Base-by-base conservation (phyloP, 92 coral and sea anemone genomes). In the Zoanthus sansibaricus region DNA sequence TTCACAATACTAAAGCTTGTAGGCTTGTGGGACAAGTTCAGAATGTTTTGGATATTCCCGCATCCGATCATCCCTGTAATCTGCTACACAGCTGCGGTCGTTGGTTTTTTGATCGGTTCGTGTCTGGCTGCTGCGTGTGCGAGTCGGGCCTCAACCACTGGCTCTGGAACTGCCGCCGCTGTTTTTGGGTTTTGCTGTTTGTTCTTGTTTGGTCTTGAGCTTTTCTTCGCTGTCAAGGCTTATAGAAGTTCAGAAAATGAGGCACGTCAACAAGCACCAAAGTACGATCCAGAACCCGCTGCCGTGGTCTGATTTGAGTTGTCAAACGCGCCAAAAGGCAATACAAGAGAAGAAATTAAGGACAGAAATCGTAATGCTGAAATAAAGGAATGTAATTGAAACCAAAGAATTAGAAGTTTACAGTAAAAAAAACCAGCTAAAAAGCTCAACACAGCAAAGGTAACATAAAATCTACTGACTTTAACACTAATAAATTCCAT, bases 1-100 rank as follows among this genome's bases (percentile, higher is more conserved):
- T 98, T 91, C 88, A 76, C 96, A 83, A 93, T 97, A n/a, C 91
- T 97, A 58, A 93, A 89, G 72, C 91, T 92, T 37, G 52, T 97
- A 48, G 98, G 98, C 21, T 72, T 95, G 75, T 97, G 99, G 99
- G 97, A 93, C 9, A 80, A 20, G 52, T 80, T 80, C 58, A 95
- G 92, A 51, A 76, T 97, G 52, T 42, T 89, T 55, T 97, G 96
- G 92, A 85, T 97, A 75, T 91, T 87, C 82, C 93, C 91, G 31
- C 98, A 97, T 48, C 98, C 99, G 16, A 89, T 88, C 0, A 72
- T 95, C 42, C 86, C 83, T 8, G 49, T 85, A 7, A 89, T 87
- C 42, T 83, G 93, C 17, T 95, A 94, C 91, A 61, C 21, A 14
- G 37, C 95, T 58, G 99, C 95, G 14, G 92, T 90, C 47, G 30